Percentiles rank a stretch among this genome's conserved stretches.
Evolutionary conservation across 2,888 invertebrate genomes (phyloP).

Genomic region (Napeogenes sylphis): DNA sequence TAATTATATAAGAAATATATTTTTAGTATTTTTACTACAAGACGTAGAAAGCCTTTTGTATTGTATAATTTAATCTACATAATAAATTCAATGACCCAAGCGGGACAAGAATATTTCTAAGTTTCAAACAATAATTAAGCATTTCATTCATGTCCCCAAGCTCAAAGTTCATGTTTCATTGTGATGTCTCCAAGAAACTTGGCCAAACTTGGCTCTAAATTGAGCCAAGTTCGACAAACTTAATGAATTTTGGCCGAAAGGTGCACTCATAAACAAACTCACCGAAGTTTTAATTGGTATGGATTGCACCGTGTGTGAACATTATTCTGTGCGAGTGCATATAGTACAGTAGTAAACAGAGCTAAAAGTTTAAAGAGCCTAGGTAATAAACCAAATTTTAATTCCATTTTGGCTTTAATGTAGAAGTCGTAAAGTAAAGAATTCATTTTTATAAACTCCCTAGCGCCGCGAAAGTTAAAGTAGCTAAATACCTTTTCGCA

Average conservation of each 20-base stretch:
- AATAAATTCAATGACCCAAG: conserved; percentile 9
- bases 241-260: conserved; percentile 58
- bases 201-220: conserved; percentile 17
- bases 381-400: conserved; percentile 7
- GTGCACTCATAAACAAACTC: conserved; percentile 67
- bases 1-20: too few species aligned
- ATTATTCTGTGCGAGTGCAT: conserved; percentile 17
- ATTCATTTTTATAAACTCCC: too few species aligned
- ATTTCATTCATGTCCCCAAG: conserved; percentile 38
- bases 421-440: too few species aligned
- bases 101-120: conserved; percentile 30
- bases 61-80: conserved; percentile 1
- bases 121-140: conserved; percentile 55
- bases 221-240: conserved; percentile 24
- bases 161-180: conserved; percentile 53
- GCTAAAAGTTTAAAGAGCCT: conserved; percentile 10
- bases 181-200: conserved; percentile 35
- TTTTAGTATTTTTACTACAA: too few species aligned
- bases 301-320: conserved; percentile 49
- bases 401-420: background rate
- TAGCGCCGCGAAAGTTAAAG: too few species aligned
- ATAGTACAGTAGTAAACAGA: conserved; percentile 9
- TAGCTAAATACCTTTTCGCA: too few species aligned
- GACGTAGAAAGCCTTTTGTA: too few species aligned
- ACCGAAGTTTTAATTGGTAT: conserved; percentile 67